phyloP scores from a whole-genome alignment of 2,888 invertebrate genomes.

The Cerceris rybyensis region DNA sequence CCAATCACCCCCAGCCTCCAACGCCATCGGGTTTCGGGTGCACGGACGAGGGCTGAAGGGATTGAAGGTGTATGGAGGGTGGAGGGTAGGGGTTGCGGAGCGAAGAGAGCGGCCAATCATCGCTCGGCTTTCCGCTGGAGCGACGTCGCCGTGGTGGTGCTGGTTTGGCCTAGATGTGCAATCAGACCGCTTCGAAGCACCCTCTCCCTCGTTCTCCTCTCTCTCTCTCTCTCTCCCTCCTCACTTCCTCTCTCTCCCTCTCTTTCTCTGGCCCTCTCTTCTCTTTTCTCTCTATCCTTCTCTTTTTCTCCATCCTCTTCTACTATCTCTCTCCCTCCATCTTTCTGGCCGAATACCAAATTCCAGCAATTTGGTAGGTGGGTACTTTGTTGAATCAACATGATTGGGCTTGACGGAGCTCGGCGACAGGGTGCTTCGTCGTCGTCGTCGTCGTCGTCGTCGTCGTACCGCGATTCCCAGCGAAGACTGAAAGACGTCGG shows the following conservation, averaged over 20 bases:
- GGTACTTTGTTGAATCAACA: slow-evolving; percentile 82
- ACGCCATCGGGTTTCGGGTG: slow-evolving; percentile 71
- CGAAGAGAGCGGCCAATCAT: slow-evolving; percentile 78
- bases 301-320: slow-evolving; percentile 43
- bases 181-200: slow-evolving; percentile 81
- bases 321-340: slow-evolving; percentile 55
- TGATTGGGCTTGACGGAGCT: slow-evolving; percentile 80
- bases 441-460: slow-evolving; percentile 14
- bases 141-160: slow-evolving; percentile 78
- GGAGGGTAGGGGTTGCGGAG: slow-evolving; percentile 63
- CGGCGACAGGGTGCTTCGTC: slow-evolving; percentile 66
- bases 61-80: slow-evolving; percentile 61
- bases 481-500: slow-evolving; percentile 9
- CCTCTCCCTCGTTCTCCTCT: slow-evolving; percentile 69
- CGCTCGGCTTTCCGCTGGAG: slow-evolving; percentile 80
- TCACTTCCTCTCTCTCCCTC: slow-evolving; percentile 57
- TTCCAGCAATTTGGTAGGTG: slow-evolving; percentile 81
- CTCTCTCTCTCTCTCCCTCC: slow-evolving; percentile 47
- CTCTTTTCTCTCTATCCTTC: slow-evolving; percentile 63
- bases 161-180: slow-evolving; percentile 82
- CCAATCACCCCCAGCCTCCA: slow-evolving; percentile 79
- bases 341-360: slow-evolving; percentile 82
- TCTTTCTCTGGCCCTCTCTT: slow-evolving; percentile 59
- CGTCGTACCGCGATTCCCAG: slow-evolving; percentile 40
- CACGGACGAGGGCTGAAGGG: slow-evolving; percentile 65